Evolutionary conservation across 2,113 vertebrate species (phyloP), one percentile per base, ranked within the genome.

Genomic region (Morone saxatilis): DNA sequence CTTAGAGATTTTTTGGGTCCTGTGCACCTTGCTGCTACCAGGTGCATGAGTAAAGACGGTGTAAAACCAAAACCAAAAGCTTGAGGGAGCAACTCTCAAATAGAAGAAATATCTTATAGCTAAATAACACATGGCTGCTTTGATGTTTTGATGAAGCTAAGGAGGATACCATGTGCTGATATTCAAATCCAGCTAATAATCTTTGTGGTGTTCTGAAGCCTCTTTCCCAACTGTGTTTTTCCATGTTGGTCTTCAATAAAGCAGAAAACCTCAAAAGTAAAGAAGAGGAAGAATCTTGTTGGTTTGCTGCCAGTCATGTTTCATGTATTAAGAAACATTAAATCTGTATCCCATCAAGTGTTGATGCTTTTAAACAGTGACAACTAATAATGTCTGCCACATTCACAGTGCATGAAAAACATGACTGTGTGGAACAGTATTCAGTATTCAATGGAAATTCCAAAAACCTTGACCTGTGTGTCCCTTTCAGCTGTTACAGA

Each of bases 1-100:
- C 73, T 81, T 25, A 25, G 91, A 62, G 85, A 77, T 60, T 83
- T 60, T 11, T 54, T 11, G 17, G 71, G 71, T 72, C 54, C 66
- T 40, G n/a, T 79, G 60, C 86, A 91, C 76, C 77, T 88, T 84
- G 76, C 61, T 65, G 61, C 80, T 71, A 87, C 78, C 86, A 92
- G 85, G 71, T 86, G 81, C 66, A 74, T 17, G 61, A 72, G 51
- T 20, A 38, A 61, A 76, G 54, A 57, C 41, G n/a, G 12, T 63
- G 7, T 1, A 60, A 67, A 40, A 76, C 48, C 25, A 51, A 75
- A 67, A 76, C 14, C 45, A 56, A 77, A 83, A 71, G 48, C 63
- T 60, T 0, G 8, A 70, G 70, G 56, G 56, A 75, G 48, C 12
- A 14, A 67, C 60, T 70, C 41, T 83, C 13, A 59, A 16, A 25